Evolutionary conservation across 2,888 invertebrate species (phyloP).

Genomic region (Platycheirus rosarum): DNA sequence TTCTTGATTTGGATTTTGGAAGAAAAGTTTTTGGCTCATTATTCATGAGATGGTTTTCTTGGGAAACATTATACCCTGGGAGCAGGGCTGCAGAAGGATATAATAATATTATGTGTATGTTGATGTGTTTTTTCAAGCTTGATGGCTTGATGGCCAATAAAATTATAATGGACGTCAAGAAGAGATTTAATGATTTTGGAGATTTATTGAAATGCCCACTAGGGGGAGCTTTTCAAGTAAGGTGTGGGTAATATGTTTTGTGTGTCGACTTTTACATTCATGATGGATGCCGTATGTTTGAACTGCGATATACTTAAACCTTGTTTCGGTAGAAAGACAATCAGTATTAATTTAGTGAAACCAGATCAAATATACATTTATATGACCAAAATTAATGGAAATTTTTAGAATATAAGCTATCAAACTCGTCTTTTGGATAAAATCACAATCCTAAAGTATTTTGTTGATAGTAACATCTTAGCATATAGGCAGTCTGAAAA

Average conservation of each 20-base stretch:
- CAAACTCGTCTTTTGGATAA: too few species aligned
- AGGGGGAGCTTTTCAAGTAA: conserved; percentile 19
- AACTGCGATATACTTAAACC: background rate
- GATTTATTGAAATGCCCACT: conserved; percentile 43
- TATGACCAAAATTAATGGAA: too few species aligned
- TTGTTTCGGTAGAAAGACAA: background rate
- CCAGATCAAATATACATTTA: too few species aligned
- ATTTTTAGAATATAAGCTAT: too few species aligned
- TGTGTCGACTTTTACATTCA: conserved; percentile 38
- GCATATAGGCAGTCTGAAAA: too few species aligned
- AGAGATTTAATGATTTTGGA: conserved; percentile 55
- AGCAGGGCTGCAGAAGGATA: background rate
- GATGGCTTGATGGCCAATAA: conserved; percentile 51
- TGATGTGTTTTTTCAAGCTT: conserved; percentile 21
- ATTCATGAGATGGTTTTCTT: conserved; percentile 48
- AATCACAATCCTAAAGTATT: too few species aligned
- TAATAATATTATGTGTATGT: background rate
- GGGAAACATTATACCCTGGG: conserved; percentile 1
- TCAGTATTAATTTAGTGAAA: conserved; percentile 3
- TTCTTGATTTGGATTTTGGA: conserved; percentile 51
- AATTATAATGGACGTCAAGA: conserved; percentile 62
- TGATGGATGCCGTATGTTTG: conserved; percentile 8
- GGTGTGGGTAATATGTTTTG: conserved; percentile 43
- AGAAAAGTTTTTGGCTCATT: conserved; percentile 50
- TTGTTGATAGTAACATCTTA: too few species aligned